Evolutionary conservation across 2,797 vertebrate species (phyloP), one percentile per base, ranked within the genome.

Genomic region (Manis pentadactyla): DNA sequence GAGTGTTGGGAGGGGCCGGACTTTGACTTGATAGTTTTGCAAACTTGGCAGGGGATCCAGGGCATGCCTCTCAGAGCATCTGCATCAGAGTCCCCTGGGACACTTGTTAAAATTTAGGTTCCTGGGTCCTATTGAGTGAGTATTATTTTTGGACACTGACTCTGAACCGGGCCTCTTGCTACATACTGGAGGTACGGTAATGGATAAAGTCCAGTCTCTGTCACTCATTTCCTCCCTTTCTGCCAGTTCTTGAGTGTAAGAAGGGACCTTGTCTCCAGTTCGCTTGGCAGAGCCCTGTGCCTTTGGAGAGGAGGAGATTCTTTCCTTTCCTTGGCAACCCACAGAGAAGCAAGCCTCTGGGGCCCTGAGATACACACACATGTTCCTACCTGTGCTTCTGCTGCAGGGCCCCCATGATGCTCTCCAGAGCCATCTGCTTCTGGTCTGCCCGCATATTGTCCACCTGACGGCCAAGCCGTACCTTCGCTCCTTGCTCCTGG

Each of bases 391-490:
- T 98, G 2, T 95, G 98, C 31, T 95, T 98, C 74, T 98, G 98
- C 93, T 97, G 87, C 81, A 98, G 90, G 95, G 98, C 97, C 94
- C 90, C 98, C 97, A 98, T 95, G 97, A 98, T 95, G 96, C 98
- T 98, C 90, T 97, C 97, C 34, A 98, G 14, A 0, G 97, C 95
- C 97, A 93, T 97, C 92, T 97, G 98, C 57, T 98, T 98, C 57
- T 97, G 97, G 92, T 98, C 83, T 55, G 87, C 51, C 95, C 95
- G 97, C 95, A 98, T 49, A 73, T 97, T 82, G 87, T 98, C 98
- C 1, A 97, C 97, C 94, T 98, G 98, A 61, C 98, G 98, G 92
- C 98, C 92, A 8, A 37, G 94, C 95, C 98, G 96, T 13, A 96
- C 82, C 1, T 71, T 98, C 68, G 96, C 39, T 71, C 93, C 96